Percentiles rank a stretch among this genome's conserved stretches.
Evolutionary conservation across 2,797 vertebrate genomes (phyloP).

Genomic region (Poeciliopsis turneri): DNA sequence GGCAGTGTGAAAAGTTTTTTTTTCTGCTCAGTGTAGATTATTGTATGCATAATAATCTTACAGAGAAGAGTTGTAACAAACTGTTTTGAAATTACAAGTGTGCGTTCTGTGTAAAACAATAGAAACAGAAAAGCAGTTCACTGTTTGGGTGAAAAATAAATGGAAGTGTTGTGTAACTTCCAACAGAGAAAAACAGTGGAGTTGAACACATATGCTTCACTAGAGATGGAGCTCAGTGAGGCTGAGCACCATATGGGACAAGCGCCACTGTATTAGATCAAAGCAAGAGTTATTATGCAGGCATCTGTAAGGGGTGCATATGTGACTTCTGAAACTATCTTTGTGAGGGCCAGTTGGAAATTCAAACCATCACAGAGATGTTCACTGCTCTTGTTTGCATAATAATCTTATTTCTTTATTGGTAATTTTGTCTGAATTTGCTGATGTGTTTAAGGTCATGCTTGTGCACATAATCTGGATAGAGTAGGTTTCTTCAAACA

Average conservation of each 20-base stretch:
- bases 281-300: conserved; percentile 34
- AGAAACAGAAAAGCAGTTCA: conserved; percentile 25
- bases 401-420: neutral
- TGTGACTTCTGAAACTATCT: neutral
- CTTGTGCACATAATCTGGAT: neutral
- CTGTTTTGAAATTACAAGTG: neutral
- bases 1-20: neutral
- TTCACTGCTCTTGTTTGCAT: neutral
- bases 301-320: conserved; percentile 5
- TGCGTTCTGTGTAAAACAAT: conserved; percentile 12
- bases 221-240: conserved; percentile 38
- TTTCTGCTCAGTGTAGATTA: neutral
- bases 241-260: conserved; percentile 56
- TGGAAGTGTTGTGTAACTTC: conserved; percentile 42
- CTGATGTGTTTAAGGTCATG: neutral
- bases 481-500: neutral
- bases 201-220: conserved; percentile 54
- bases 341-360: conserved; percentile 9
- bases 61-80: neutral
- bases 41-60: too few species aligned
- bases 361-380: neutral
- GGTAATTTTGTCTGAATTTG: neutral
- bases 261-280: conserved; percentile 60
- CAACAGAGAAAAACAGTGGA: conserved; percentile 37
- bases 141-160: conserved; percentile 29